Evolutionary conservation across 1,140 invertebrate genomes (phyloP).

Genomic region (Microplitis demolitor): DNA sequence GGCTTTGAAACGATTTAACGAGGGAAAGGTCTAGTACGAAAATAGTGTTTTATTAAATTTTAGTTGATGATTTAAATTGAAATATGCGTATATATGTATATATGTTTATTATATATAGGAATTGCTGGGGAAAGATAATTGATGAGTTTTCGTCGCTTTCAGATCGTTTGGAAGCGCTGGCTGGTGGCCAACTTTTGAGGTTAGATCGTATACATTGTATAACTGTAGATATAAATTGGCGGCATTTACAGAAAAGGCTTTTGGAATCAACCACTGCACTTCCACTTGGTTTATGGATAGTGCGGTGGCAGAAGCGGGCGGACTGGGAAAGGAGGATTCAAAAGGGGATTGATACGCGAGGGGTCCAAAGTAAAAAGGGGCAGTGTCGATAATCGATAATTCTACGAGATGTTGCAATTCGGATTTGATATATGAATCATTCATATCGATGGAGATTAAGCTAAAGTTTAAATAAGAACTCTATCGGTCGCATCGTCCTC

Average conservation of each 20-base stretch:
- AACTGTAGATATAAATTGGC: neutral
- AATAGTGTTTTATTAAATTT: neutral
- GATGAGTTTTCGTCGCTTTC: neutral
- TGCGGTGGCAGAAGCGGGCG: too few species aligned
- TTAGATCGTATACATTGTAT: neutral
- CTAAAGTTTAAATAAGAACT: neutral
- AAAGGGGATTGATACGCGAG: too few species aligned
- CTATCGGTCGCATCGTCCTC: neutral
- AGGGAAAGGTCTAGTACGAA: too few species aligned
- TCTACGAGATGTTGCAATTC: slow-evolving; percentile 14
- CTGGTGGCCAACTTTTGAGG: neutral
- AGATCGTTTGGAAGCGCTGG: neutral
- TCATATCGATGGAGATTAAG: slow-evolving; percentile 16
- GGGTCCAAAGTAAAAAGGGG: too few species aligned
- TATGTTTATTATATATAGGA: too few species aligned
- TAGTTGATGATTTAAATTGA: neutral
- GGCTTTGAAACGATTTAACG: too few species aligned
- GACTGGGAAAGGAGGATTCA: too few species aligned
- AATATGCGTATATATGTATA: neutral
- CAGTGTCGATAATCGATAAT: slow-evolving; percentile 17
- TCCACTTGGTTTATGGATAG: neutral
- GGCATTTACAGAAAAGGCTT: neutral
- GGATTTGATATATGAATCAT: slow-evolving; percentile 19
- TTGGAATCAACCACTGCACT: neutral
- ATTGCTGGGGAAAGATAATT: neutral